Conservation (phyloP, 2,797 vertebrate species). For the Alcedo quadribrachys region DNA sequence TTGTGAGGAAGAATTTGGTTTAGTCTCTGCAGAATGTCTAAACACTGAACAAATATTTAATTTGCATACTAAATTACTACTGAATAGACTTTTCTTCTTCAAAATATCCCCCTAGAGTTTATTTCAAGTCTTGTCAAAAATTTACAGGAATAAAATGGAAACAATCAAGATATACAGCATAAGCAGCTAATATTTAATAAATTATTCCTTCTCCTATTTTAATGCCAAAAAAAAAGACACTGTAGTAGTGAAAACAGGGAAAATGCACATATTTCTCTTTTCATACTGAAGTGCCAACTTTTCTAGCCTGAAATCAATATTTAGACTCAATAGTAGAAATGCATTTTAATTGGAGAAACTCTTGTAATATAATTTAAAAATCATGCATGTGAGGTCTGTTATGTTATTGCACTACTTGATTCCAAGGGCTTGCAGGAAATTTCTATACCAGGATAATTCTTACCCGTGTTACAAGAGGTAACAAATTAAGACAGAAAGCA, state of each 20-base stretch:
- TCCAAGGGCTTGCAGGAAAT: not conserved
- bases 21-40: not conserved
- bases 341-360: not conserved
- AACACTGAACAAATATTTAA: constrained; percentile 39
- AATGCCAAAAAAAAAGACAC: not conserved
- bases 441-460: not conserved
- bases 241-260: not conserved
- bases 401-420: not conserved
- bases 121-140: constrained; percentile 1
- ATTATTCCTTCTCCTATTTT: not conserved
- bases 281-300: not conserved
- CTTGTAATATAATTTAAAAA: not conserved
- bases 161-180: not conserved
- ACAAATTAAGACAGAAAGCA: not conserved
- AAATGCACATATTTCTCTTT: not conserved
- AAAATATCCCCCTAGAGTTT: constrained; percentile 1
- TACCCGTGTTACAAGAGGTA: not conserved
- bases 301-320: not conserved
- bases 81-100: constrained; percentile 30
- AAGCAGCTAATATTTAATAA: not conserved
- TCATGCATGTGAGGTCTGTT: not conserved
- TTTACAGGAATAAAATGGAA: not conserved
- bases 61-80: constrained; percentile 48
- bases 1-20: not conserved
- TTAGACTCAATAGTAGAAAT: not conserved